Evolutionary conservation across 2,888 invertebrate species (phyloP), one percentile per base, ranked within the genome.

Genomic region (Epinotia bilunana): DNA sequence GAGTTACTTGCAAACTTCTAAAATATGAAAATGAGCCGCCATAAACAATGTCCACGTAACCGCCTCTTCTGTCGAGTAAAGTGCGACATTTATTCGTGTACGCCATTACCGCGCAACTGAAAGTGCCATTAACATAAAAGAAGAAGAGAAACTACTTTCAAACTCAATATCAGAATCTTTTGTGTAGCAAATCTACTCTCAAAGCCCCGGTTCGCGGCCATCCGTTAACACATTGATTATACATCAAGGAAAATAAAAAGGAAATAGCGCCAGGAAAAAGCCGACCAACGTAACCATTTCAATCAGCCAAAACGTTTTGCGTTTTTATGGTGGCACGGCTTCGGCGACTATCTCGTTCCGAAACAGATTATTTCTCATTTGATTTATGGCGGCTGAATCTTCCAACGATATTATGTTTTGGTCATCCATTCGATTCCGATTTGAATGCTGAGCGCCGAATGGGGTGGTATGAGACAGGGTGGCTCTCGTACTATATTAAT

Each of bases 341-440:
- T 90, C 91, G 88, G 88, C 91, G 92, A 93, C 93, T 92, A 93
- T 94, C 92, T 91, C 93, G 90, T 90, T 89, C 92, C 92, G 91
- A 92, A 92, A 94, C 93, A 94, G 94, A 94, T 94, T 94, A 94
- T 94, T 94, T 91, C 94, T 94, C 94, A 94, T 94, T 94, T 94
- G 94, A 94, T 94, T 94, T 94, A 94, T 94, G 93, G 89, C 88
- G 88, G 89, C 90, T 89, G 93, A 91, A 92, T 93, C 92, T 91
- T 92, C 93, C 91, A 91, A 91, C 90, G 94, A 93, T 94, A 94
- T 94, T 94, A 94, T 94, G 94, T 94, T 94, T 93, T 94, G 93
- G 94, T 94, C 94, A 94, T 93, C 94, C 93, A 93, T 94, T 94
- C 94, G 92, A 94, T 94, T 92, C 93, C 93, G 93, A 94, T 94